These are phyloP conservation scores for Xiphorhynchus elegans DNA, from an alignment of 2,113 vertebrate species.

Conservation along the genomic window DNA sequence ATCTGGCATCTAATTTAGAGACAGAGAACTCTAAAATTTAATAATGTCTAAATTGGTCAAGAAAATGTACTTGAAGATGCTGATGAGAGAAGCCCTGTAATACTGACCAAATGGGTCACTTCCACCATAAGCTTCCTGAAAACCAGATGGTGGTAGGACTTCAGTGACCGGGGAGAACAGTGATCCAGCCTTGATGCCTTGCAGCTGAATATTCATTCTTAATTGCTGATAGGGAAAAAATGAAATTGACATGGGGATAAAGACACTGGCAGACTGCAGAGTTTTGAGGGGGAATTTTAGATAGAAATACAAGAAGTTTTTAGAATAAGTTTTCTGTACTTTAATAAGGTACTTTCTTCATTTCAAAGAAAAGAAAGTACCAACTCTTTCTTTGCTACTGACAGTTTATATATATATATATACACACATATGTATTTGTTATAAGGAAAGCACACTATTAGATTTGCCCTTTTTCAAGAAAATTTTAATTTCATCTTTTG, in stretches of 20 bases:
- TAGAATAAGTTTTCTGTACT: not conserved
- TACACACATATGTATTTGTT: not conserved
- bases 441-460: not conserved
- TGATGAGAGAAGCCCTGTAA: not conserved
- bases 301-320: not conserved
- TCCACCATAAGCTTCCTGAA: not conserved
- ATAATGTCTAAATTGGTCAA: not conserved
- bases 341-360: not conserved
- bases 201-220: not conserved
- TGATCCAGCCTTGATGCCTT: not conserved
- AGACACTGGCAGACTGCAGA: not conserved
- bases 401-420: too few relatives aligned
- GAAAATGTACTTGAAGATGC: not conserved
- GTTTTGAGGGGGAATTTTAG: not conserved
- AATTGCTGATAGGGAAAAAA: not conserved
- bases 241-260: not conserved
- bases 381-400: not conserved
- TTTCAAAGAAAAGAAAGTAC: not conserved
- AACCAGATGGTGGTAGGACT: not conserved
- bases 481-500: not conserved
- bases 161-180: not conserved
- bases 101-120: not conserved
- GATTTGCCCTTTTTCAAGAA: not conserved
- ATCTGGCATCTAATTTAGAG: not conserved
- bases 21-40: not conserved